phyloP scores from a whole-genome alignment of 2,113 vertebrate species.

The Etheostoma cragini region DNA sequence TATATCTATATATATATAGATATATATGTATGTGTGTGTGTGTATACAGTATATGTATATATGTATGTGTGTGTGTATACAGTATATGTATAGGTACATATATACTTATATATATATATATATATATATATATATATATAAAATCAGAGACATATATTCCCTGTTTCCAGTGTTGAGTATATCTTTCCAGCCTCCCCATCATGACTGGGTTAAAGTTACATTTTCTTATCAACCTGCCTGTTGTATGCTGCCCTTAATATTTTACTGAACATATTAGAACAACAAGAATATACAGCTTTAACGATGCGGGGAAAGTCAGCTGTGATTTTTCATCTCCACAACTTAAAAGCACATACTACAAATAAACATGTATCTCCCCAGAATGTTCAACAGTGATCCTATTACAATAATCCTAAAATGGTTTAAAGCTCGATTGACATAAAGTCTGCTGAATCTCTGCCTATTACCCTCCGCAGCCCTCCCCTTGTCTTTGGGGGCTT shows the following conservation, averaged over 20 bases:
- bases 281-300: neutral
- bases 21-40: too few species aligned
- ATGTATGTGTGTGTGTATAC: too few species aligned
- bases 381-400: slow-evolving; percentile 39
- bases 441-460: slow-evolving; percentile 46
- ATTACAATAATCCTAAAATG: slow-evolving; percentile 53
- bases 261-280: neutral
- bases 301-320: neutral
- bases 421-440: slow-evolving; percentile 48
- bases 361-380: slow-evolving; percentile 22
- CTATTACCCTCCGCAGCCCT: slow-evolving; percentile 37
- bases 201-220: neutral
- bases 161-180: neutral
- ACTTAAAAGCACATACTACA: slow-evolving; percentile 20
- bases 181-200: neutral
- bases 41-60: too few species aligned
- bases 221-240: neutral
- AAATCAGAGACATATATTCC: neutral
- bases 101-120: too few species aligned
- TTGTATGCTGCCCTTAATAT: neutral
- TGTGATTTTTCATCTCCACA: slow-evolving; percentile 17
- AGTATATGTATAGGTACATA: too few species aligned
- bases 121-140: too few species aligned
- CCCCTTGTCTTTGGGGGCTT: slow-evolving; percentile 39
- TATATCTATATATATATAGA: too few species aligned